A percentile compares a stretch with the other conserved stretches of the same genome.
phyloP scores from a whole-genome alignment of 35 echinoderm and acorn worm genomes.

The Ptychodera flava region DNA sequence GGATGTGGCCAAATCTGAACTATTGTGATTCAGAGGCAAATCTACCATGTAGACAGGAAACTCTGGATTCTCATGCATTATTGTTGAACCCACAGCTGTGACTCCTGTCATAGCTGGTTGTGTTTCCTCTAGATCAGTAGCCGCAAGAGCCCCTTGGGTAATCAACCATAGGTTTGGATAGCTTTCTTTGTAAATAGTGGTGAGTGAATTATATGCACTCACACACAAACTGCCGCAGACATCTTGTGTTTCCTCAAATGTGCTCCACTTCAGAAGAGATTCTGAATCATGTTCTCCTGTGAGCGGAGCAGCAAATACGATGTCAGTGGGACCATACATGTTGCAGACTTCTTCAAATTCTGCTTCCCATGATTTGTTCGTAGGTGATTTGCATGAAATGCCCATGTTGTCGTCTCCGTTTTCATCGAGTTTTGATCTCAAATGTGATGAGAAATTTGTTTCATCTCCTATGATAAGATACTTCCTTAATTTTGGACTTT shows the following conservation, averaged over 20 bases:
- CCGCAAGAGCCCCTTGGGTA: conserved; percentile 78
- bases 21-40: conserved; percentile 56
- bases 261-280: neutral
- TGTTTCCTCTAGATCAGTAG: conserved; percentile 67
- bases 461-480: neutral
- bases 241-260: neutral
- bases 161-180: conserved; percentile 81
- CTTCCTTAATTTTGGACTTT: neutral
- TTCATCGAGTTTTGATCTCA: neutral
- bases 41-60: conserved; percentile 75
- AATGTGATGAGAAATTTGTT: neutral
- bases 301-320: neutral
- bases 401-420: neutral
- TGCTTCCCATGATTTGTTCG: neutral
- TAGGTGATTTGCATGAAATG: neutral
- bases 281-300: neutral
- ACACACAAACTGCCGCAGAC: neutral
- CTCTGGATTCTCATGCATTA: conserved; percentile 97
- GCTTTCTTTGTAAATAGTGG: neutral
- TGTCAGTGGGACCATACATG: neutral
- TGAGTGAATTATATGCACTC: neutral
- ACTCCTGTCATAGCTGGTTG: conserved; percentile 75
- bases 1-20: conserved; percentile 73
- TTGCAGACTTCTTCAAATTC: neutral
- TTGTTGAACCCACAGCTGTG: conserved; percentile 59